Percentiles rank a stretch among this genome's conserved stretches.
These are phyloP conservation scores for Vombatus ursinus DNA, from an alignment of 2,113 vertebrate genomes.

Conservation along the genomic window DNA sequence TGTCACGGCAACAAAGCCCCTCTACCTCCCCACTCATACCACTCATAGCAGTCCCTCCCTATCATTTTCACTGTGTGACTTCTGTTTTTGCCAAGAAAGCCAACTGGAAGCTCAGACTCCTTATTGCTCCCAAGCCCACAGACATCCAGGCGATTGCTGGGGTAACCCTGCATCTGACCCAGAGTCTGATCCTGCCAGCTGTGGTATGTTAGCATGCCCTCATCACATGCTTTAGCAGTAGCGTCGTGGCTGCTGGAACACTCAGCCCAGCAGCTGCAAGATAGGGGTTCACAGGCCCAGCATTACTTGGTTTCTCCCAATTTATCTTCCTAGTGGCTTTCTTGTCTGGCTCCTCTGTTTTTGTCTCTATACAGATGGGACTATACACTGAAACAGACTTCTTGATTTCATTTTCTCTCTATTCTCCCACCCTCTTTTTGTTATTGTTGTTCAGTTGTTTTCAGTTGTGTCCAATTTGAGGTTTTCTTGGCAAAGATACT, in stretches of 20 bases:
- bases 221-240: not conserved
- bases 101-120: not conserved
- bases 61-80: not conserved
- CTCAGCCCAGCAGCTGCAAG: not conserved
- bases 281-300: not conserved
- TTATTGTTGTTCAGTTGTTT: not conserved
- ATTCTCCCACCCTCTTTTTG: not conserved
- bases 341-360: not conserved
- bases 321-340: slow-evolving; percentile 11
- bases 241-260: not conserved
- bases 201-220: not conserved
- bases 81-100: not conserved
- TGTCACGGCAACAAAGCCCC: rapidly evolving
- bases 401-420: slow-evolving; percentile 25
- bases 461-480: not conserved
- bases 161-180: not conserved
- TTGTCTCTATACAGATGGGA: not conserved
- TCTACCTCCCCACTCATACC: not conserved
- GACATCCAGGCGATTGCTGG: not conserved
- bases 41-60: not conserved
- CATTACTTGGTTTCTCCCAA: not conserved
- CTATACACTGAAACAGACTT: not conserved
- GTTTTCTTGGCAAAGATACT: not conserved
- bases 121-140: not conserved
- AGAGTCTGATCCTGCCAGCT: not conserved